Conservation (phyloP, 2,797 vertebrate genomes). For the Hozukius guyotensis region DNA sequence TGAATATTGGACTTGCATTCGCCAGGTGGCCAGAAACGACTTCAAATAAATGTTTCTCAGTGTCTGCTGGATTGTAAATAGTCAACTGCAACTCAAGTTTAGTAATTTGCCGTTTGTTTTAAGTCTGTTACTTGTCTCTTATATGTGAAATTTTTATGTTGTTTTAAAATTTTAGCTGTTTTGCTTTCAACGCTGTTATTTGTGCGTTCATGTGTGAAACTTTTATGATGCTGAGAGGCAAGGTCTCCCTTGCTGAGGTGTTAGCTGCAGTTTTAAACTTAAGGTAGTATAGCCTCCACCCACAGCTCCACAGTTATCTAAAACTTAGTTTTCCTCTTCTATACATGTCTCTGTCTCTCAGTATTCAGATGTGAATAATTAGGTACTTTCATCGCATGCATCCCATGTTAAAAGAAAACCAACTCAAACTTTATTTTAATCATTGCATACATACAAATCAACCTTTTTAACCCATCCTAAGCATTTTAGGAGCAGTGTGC, state of each 20-base stretch:
- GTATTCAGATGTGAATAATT: slow-evolving; percentile 47
- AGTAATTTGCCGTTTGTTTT: neutral
- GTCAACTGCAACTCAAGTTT: neutral
- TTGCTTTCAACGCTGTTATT: neutral
- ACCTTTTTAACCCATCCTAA: too few relatives aligned
- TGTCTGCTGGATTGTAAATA: too few relatives aligned
- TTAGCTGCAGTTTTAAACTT: slow-evolving; percentile 48
- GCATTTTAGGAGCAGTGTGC: too few relatives aligned
- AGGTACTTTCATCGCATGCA: slow-evolving; percentile 62
- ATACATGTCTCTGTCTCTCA: slow-evolving; percentile 41
- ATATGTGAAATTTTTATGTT: neutral
- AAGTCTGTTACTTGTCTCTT: neutral
- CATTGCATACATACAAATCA: too few relatives aligned
- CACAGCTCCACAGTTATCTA: slow-evolving; percentile 18
- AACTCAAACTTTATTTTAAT: too few relatives aligned
- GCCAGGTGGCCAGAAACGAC: neutral
- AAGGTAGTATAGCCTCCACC: slow-evolving; percentile 44
- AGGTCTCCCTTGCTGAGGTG: slow-evolving; percentile 26
- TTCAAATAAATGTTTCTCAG: neutral
- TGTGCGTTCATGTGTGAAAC: neutral
- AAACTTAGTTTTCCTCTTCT: slow-evolving; percentile 14
- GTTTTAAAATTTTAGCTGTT: neutral
- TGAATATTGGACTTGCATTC: neutral
- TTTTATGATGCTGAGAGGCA: too few relatives aligned
- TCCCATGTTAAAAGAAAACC: slow-evolving; percentile 5